These are phyloP conservation scores for Lithophane leautieri DNA, from an alignment of 2,888 invertebrate species.

Conservation along the genomic window DNA sequence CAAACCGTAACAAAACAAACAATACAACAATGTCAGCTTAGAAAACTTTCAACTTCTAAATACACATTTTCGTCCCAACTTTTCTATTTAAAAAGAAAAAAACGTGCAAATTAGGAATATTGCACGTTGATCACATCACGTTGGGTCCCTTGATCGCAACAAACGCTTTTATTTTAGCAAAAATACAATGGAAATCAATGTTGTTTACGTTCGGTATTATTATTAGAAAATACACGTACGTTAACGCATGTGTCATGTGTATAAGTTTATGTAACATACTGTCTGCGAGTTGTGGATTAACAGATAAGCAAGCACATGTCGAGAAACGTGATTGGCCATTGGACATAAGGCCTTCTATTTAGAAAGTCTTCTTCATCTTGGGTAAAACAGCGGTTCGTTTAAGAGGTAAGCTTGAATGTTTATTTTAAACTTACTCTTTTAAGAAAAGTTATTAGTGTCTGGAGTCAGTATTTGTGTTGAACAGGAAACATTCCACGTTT, in stretches of 20 bases:
- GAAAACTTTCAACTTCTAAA: slow-evolving; percentile 14
- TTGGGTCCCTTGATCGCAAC: slow-evolving; percentile 5
- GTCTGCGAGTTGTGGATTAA: slow-evolving; percentile 39
- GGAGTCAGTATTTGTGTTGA: neutral
- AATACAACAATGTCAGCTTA: slow-evolving; percentile 7
- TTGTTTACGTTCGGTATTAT: neutral
- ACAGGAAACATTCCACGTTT: neutral
- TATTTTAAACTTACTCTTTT: neutral
- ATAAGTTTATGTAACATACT: slow-evolving; percentile 4
- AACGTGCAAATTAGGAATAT: slow-evolving; percentile 41
- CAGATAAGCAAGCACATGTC: slow-evolving; percentile 49
- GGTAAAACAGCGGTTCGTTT: slow-evolving; percentile 3
- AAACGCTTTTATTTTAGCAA: neutral
- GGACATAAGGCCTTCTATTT: slow-evolving; percentile 37
- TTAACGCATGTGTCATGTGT: slow-evolving; percentile 10
- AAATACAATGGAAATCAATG: neutral
- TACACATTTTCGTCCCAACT: slow-evolving; percentile 17
- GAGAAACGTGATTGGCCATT: slow-evolving; percentile 23
- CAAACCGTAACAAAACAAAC: slow-evolving; percentile 14
- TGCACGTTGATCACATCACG: slow-evolving; percentile 49
- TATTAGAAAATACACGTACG: slow-evolving; percentile 1
- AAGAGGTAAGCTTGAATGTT: neutral
- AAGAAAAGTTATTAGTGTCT: slow-evolving; percentile 1
- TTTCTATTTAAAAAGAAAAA: slow-evolving; percentile 9
- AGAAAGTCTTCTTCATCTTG: slow-evolving; percentile 40